These are phyloP conservation scores for Mactra quadrangularis DNA, from an alignment of 1,140 invertebrate species.

Conservation along the genomic window DNA sequence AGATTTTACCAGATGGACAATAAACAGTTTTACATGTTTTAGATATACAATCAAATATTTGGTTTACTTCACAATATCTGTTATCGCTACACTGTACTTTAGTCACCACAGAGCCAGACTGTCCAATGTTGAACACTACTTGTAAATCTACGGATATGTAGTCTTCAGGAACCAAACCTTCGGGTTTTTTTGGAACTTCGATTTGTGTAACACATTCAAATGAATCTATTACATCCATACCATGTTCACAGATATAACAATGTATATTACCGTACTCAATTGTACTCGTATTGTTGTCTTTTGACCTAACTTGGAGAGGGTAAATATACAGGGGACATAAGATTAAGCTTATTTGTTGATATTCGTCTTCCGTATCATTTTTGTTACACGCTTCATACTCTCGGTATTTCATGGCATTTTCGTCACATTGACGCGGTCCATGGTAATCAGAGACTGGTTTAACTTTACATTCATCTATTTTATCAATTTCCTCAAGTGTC, in stretches of 20 bases:
- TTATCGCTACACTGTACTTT: background rate
- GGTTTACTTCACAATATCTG: background rate
- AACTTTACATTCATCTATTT: background rate
- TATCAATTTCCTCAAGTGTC: slow-evolving; percentile 2
- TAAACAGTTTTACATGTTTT: slow-evolving; percentile 7
- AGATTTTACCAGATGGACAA: background rate
- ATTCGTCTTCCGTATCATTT: too few relatives aligned
- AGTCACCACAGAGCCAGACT: background rate
- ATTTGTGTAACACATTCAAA: background rate
- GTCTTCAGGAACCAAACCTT: background rate
- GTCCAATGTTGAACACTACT: background rate
- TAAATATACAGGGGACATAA: slow-evolving; percentile 3
- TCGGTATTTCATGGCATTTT: background rate
- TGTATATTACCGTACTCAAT: slow-evolving; percentile 20
- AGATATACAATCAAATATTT: slow-evolving; percentile 17
- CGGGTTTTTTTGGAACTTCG: background rate
- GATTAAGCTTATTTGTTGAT: background rate
- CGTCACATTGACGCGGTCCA: background rate
- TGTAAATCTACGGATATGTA: background rate
- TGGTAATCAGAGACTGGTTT: too few relatives aligned
- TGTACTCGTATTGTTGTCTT: background rate
- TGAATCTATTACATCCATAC: background rate
- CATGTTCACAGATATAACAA: slow-evolving; percentile 3
- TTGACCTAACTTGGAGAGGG: background rate
- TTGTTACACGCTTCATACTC: background rate